Percentiles rank a stretch among this genome's conserved stretches.
Conservation (phyloP, 2,113 vertebrate genomes). For the Melanostigma gelatinosum region DNA sequence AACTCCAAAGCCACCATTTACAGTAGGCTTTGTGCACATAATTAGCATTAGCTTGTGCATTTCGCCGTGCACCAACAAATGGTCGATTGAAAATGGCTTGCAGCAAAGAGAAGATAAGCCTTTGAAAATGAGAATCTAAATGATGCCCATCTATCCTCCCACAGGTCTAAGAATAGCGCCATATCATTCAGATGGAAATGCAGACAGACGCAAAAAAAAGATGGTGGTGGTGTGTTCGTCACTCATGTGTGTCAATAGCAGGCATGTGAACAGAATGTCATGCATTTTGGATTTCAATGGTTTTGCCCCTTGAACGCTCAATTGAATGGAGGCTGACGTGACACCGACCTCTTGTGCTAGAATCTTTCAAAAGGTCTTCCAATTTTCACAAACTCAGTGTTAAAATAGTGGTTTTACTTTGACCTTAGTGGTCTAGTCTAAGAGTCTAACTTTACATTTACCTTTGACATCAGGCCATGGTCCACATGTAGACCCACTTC, state of each 20-base stretch:
- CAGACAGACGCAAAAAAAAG: constrained; percentile 66
- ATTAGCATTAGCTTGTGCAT: constrained; percentile 68
- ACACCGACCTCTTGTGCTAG: not conserved
- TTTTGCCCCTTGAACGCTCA: constrained; percentile 34
- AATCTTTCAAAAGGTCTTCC: not conserved
- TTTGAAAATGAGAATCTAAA: constrained; percentile 78
- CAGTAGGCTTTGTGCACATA: constrained; percentile 67
- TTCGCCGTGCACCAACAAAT: constrained; percentile 61
- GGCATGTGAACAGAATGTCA: constrained; percentile 59
- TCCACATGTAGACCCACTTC: not conserved
- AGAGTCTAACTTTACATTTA: not conserved
- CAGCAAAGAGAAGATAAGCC: constrained; percentile 63
- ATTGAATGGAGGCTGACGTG: constrained; percentile 43
- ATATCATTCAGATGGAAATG: constrained; percentile 81
- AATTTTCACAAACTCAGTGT: not conserved
- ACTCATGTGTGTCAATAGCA: constrained; percentile 63
- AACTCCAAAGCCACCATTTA: constrained; percentile 62
- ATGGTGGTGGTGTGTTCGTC: constrained; percentile 61
- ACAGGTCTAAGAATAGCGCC: constrained; percentile 77
- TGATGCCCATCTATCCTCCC: constrained; percentile 78
- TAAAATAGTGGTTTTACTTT: not conserved
- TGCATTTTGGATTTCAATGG: constrained; percentile 51
- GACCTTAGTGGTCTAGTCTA: not conserved
- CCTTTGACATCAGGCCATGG: not conserved
- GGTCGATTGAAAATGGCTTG: constrained; percentile 69